Evolutionary conservation across 2,888 invertebrate species (phyloP).

Genomic region (Chaetoderma sp.): DNA sequence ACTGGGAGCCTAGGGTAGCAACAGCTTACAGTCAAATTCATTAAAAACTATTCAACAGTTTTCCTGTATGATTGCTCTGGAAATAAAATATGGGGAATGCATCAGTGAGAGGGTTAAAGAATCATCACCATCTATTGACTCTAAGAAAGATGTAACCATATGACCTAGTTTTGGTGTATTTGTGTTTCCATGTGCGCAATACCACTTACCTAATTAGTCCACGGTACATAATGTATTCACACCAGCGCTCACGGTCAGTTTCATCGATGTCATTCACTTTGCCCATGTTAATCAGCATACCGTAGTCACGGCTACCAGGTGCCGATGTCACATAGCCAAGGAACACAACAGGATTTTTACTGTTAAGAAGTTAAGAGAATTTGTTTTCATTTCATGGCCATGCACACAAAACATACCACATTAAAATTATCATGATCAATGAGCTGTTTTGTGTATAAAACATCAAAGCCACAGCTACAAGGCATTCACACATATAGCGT

Average conservation of each 20-base stretch:
- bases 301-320: slow-evolving; percentile 66
- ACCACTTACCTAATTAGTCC: slow-evolving; percentile 61
- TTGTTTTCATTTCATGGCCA: too few species aligned
- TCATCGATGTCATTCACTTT: slow-evolving; percentile 67
- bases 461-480: not conserved
- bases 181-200: too few species aligned
- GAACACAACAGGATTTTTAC: slow-evolving; percentile 67
- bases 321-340: slow-evolving; percentile 69
- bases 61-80: too few species aligned
- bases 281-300: slow-evolving; percentile 52
- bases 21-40: too few species aligned
- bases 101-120: too few species aligned
- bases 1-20: too few species aligned
- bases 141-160: too few species aligned
- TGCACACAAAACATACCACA: too few species aligned
- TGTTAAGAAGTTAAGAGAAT: slow-evolving; percentile 29
- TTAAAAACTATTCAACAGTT: too few species aligned
- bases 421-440: not conserved
- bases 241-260: slow-evolving; percentile 66
- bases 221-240: slow-evolving; percentile 70
- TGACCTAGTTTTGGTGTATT: too few species aligned
- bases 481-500: not conserved
- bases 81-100: too few species aligned
- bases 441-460: not conserved
- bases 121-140: too few species aligned